phyloP scores from a whole-genome alignment of 2,888 invertebrate genomes.

The Formica aserva region DNA sequence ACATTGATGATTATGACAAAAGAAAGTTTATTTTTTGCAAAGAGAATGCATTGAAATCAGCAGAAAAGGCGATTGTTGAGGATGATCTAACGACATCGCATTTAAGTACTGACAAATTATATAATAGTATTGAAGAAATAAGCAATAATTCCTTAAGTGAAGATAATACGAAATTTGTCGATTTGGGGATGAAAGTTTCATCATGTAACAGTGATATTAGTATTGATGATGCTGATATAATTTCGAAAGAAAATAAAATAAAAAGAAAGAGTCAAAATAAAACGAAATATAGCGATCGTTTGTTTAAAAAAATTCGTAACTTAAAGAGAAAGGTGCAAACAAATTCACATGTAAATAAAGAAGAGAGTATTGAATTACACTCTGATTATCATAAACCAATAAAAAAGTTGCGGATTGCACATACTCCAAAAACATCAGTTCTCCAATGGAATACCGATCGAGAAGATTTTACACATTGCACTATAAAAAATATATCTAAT shows the following conservation, averaged over 20 bases:
- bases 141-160: not conserved
- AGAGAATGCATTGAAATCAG: not conserved
- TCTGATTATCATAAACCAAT: slow-evolving; percentile 34
- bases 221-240: not conserved
- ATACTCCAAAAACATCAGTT: slow-evolving; percentile 66
- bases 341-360: slow-evolving; percentile 15
- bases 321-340: slow-evolving; percentile 64
- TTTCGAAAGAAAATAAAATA: not conserved
- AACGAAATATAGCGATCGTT: slow-evolving; percentile 1
- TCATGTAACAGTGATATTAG: not conserved
- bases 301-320: slow-evolving; percentile 71
- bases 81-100: not conserved
- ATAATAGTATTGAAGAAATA: not conserved
- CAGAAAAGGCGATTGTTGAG: not conserved
- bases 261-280: slow-evolving; percentile 5
- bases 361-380: not conserved
- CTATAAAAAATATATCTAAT: not conserved
- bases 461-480: not conserved
- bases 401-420: slow-evolving; percentile 76
- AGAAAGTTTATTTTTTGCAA: not conserved
- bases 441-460: not conserved
- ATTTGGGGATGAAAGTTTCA: not conserved
- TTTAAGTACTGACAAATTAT: not conserved
- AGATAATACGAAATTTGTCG: not conserved
- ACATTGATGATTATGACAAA: not conserved